Evolutionary conservation across 2,888 invertebrate genomes (phyloP), one percentile per base, ranked within the genome.

Genomic region (Lycia hirtaria): DNA sequence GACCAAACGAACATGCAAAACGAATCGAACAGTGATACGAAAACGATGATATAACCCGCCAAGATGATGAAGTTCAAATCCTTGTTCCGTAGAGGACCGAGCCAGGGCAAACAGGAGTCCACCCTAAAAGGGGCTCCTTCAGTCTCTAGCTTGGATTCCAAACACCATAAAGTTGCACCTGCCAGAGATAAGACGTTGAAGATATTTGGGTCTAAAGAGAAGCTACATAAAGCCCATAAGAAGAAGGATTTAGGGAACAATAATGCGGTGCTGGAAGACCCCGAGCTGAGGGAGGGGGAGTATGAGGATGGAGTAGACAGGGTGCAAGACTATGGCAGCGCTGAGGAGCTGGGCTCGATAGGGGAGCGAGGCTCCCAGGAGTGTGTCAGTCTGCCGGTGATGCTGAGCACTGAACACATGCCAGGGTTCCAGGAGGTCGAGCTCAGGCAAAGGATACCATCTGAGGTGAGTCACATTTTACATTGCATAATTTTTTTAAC

Each of bases 31-130:
- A 85, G 83, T 88, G 83, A 85, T 75, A 84, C 87, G 82, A 86
- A 78, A 82, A 84, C 84, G 81, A 87, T 65, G 78, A 60, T 64
- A 76, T 77, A 77, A 55, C 32, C 32, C 78, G 78, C 80, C 91
- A 95, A 94, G 92, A 97, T 96, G 96, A 97, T 97, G 94, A 97
- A 97, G 94, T 95, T 97, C 92, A 97, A 97, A 94, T 96, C 97
- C 81, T 94, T 97, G 87, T 97, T 97, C 93, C 97, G 97, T 93
- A 96, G 97, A 95, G 96, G 96, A 80, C 96, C 95, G 83, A 93
- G 93, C 78, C 93, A 90, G 75, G 90, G 91, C 72, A 92, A 93
- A 76, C 90, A 92, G 83, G 85, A 93, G 81, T 72, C 84, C 54
- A 83, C 93, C 69, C 73, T 94, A 40, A 94, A 94, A 67, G 93